These are phyloP conservation scores for Pachycephus smyrnensis DNA, from an alignment of 2,888 invertebrate species.

Conservation along the genomic window DNA sequence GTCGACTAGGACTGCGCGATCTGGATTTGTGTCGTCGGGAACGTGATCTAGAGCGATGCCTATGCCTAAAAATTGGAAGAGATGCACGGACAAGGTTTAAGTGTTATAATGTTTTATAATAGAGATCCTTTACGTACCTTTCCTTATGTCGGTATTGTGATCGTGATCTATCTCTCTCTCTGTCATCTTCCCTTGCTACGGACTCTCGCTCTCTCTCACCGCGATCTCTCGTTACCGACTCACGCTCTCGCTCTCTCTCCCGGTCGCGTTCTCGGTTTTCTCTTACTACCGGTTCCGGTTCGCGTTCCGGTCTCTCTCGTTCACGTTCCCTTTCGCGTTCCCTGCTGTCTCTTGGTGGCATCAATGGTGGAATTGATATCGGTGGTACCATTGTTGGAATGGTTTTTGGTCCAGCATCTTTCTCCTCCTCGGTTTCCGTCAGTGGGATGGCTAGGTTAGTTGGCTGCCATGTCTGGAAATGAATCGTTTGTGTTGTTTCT, in stretches of 20 bases:
- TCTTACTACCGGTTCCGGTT: constrained; percentile 59
- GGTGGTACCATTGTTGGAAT: constrained; percentile 66
- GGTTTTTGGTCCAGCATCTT: constrained; percentile 56
- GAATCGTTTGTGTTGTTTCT: not conserved
- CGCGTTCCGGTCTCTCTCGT: constrained; percentile 49
- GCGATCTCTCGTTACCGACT: constrained; percentile 41
- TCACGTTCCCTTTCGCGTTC: constrained; percentile 69
- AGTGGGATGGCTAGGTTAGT: constrained; percentile 61
- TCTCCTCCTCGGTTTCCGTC: constrained; percentile 58
- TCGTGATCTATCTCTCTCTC: constrained; percentile 69
- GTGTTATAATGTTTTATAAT: not conserved
- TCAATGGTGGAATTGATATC: constrained; percentile 57
- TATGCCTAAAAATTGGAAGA: constrained; percentile 45
- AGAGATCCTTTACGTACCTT: constrained; percentile 66
- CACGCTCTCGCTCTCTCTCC: constrained; percentile 54
- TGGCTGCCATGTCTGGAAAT: constrained; percentile 61
- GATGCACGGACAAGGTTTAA: not conserved
- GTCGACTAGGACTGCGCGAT: constrained; percentile 77
- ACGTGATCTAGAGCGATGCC: constrained; percentile 69
- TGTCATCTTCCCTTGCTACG: constrained; percentile 56
- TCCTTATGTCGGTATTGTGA: constrained; percentile 74
- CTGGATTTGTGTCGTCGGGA: constrained; percentile 77
- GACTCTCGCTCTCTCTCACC: constrained; percentile 54
- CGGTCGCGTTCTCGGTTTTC: constrained; percentile 56
- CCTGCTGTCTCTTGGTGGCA: constrained; percentile 57